phyloP scores from a whole-genome alignment of 1,140 invertebrate species.

The Probaryconus sp. region DNA sequence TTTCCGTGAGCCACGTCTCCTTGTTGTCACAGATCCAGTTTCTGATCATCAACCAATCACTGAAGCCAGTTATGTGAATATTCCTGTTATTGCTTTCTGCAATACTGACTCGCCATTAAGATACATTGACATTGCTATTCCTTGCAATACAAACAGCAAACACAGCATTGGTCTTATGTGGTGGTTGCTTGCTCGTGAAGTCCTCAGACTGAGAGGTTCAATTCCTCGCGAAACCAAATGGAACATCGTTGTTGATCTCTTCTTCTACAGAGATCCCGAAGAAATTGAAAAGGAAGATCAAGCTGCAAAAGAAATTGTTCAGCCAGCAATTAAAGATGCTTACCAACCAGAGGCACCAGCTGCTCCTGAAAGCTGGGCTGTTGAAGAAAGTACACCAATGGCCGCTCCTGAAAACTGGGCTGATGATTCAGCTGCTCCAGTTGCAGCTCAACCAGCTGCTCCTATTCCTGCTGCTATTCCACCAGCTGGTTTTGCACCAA shows the following conservation, averaged over 20 bases:
- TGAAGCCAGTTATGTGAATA: constrained; percentile 99
- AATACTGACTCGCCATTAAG: constrained; percentile 97
- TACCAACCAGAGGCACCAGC: constrained; percentile 64
- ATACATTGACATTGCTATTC: constrained; percentile 99
- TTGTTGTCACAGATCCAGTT: constrained; percentile 97
- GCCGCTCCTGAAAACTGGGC: constrained; percentile 79
- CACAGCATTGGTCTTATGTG: constrained; percentile 99
- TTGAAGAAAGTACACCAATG: constrained; percentile 72
- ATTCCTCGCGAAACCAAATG: constrained; percentile 95
- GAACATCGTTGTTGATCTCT: constrained; percentile 98
- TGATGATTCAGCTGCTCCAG: constrained; percentile 71
- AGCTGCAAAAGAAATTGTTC: constrained; percentile 89
- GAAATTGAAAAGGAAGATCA: constrained; percentile 97
- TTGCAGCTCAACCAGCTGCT: constrained; percentile 56
- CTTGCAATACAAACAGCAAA: constrained; percentile 98
- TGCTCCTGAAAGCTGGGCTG: constrained; percentile 75
- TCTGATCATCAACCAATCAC: constrained; percentile 99
- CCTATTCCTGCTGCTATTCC: constrained; percentile 40
- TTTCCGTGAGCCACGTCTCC: constrained; percentile 97
- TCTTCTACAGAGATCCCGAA: constrained; percentile 99
- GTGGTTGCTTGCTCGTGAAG: constrained; percentile 99
- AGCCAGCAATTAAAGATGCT: constrained; percentile 75
- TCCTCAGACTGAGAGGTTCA: constrained; percentile 94
- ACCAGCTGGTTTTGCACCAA: constrained; percentile 64
- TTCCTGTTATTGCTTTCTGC: constrained; percentile 99